Conservation (phyloP, 2,113 vertebrate species). For the Onychostruthus taczanowskii region DNA sequence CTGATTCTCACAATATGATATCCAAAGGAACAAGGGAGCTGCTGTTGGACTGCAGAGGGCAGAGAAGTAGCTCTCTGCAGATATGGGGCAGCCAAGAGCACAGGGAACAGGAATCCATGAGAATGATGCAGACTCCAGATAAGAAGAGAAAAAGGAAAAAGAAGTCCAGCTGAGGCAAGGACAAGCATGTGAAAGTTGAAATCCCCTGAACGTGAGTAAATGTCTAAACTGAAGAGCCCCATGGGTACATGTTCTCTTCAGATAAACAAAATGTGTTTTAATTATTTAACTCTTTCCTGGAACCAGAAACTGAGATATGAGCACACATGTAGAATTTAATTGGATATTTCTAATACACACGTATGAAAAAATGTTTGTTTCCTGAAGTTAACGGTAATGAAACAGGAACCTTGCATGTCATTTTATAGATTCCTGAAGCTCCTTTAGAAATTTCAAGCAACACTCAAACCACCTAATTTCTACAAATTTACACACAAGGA, state of each 20-base stretch:
- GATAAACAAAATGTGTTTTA: neutral
- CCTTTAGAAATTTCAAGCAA: conserved; percentile 32
- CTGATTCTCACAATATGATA: neutral
- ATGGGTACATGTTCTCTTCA: neutral
- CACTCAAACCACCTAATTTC: neutral
- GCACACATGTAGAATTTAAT: neutral
- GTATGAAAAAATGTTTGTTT: neutral
- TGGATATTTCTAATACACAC: neutral
- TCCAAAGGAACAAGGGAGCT: neutral
- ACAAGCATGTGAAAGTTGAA: rapidly evolving
- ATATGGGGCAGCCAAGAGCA: neutral
- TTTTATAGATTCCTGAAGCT: neutral
- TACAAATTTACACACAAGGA: conserved; percentile 1
- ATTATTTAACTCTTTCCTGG: neutral
- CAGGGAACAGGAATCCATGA: neutral
- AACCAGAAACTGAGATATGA: neutral
- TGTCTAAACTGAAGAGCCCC: neutral
- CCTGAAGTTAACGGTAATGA: neutral
- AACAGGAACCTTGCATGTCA: neutral
- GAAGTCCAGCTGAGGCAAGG: neutral
- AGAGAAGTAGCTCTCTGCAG: neutral
- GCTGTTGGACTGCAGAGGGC: neutral
- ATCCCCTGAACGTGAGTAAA: neutral
- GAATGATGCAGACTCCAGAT: neutral
- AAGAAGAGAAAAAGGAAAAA: neutral